These are phyloP conservation scores for Diplosoma virens DNA, from an alignment of 23 tunicate genomes.

Conservation along the genomic window DNA sequence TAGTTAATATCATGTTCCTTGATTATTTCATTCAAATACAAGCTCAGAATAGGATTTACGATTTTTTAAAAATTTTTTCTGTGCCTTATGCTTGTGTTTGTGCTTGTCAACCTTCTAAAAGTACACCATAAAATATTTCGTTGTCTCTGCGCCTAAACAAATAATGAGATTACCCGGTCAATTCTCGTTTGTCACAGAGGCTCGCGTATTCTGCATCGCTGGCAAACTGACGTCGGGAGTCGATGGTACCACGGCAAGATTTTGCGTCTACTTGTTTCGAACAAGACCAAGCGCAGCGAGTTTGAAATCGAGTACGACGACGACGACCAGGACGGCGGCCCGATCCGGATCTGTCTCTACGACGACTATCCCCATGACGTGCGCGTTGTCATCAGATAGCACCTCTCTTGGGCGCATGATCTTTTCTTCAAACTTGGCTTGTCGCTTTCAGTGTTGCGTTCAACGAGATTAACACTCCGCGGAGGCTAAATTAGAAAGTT, in stretches of 20 bases:
- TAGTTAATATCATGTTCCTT: too few species aligned
- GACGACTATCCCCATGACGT: conserved; percentile 87
- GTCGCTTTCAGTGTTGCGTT: too few species aligned
- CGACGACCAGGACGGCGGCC: conserved; percentile 63
- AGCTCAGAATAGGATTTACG: too few species aligned
- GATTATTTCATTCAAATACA: too few species aligned
- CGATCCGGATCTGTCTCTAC: conserved; percentile 43
- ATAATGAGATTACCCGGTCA: too few species aligned
- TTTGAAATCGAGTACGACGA: conserved; percentile 72
- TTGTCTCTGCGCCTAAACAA: too few species aligned
- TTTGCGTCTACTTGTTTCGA: conserved; percentile 4
- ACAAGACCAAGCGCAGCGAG: conserved; percentile 19
- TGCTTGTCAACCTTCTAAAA: too few species aligned
- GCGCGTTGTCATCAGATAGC: conserved; percentile 56
- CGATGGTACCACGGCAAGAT: conserved; percentile 78
- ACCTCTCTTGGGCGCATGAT: background rate
- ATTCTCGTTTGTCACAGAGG: conserved; percentile 29
- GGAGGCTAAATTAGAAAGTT: too few species aligned
- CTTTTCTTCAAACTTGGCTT: too few species aligned
- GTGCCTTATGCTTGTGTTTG: background rate
- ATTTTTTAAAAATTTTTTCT: too few species aligned
- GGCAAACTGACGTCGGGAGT: conserved; percentile 79
- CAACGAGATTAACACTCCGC: too few species aligned
- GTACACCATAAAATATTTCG: too few species aligned
- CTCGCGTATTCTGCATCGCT: conserved; percentile 65